Evolutionary conservation across 2,888 invertebrate genomes (phyloP), one percentile per base, ranked within the genome.

Genomic region (Neoascia interrupta): DNA sequence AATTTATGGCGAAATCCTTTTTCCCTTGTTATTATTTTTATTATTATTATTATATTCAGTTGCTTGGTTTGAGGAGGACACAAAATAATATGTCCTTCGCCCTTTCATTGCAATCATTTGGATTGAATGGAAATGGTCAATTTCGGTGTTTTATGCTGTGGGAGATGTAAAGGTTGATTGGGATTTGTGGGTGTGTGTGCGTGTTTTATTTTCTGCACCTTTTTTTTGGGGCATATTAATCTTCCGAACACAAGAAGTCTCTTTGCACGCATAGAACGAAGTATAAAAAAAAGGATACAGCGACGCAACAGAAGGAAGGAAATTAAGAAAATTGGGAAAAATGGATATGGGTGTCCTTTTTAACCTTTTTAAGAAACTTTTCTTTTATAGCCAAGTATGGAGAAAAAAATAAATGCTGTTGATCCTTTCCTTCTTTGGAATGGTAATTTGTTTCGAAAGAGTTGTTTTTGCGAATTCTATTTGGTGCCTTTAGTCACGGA

Each of bases 41-140:
- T 75, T 68, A 79, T 73, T 73, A 73, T 79, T 79, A 64, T 73
- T 73, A 73, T 73, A 66, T 56, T 66, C 79, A 68, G 53, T 79
- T 60, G 66, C 41, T 51, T 21, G 41, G 39, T 53, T 34, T 43
- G 45, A 31, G 49, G 39, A 45, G 53, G 64, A 61, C 54, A 45
- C 19, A 64, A 49, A 23, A 60, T 73, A 66, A 66, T 61, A 54
- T 79, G 73, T 73, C 73, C 79, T 79, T 79, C 79, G 61, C 49
- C 60, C 66, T 68, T 66, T 73, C 54, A 79, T 73, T 66, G 79
- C 79, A 73, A 79, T 79, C 73, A 79, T 79, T 79, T 61, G 79
- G 73, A 79, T 79, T 72, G 73, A 79, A 79, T 73, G 79, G 68
- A 79, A 79, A 72, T 79, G 79, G 79, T 79, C 79, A 79, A 79